A percentile compares a stretch with the other conserved stretches of the same genome.
Evolutionary conservation across 2,797 vertebrate genomes (phyloP).

Genomic region (Hippocampus kuda): DNA sequence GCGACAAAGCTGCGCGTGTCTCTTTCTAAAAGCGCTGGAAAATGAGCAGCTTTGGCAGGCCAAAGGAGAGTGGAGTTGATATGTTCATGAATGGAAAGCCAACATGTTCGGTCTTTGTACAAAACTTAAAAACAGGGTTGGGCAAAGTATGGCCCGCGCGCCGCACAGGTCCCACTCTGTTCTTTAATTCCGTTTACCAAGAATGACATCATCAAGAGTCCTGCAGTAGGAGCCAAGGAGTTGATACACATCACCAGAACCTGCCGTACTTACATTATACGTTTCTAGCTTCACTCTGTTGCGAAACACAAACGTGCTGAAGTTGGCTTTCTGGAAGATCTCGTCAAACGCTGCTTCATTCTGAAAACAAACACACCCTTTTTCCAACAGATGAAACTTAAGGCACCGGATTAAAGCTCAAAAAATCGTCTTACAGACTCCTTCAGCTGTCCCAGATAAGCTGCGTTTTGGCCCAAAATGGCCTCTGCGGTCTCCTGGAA

Average conservation of each 20-base stretch:
- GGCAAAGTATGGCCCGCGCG: too few relatives aligned
- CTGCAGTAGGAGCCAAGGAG: not conserved
- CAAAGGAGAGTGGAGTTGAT: not conserved
- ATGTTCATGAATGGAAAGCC: not conserved
- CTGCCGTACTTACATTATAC: conserved; percentile 81
- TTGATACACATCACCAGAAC: conserved; percentile 3
- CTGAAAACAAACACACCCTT: conserved; percentile 52
- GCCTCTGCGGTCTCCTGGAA: conserved; percentile 91
- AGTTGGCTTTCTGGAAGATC: conserved; percentile 87
- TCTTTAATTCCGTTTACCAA: too few relatives aligned
- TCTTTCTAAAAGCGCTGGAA: conserved; percentile 33
- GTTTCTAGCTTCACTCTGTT: conserved; percentile 91
- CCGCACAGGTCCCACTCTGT: too few relatives aligned
- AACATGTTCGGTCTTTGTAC: too few relatives aligned
- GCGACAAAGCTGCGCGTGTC: conserved; percentile 41
- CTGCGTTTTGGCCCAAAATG: conserved; percentile 83
- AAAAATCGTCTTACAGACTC: conserved; percentile 74
- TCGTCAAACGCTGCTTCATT: conserved; percentile 89
- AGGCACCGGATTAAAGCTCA: not conserved
- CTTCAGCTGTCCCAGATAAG: conserved; percentile 86
- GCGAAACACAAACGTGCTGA: conserved; percentile 80
- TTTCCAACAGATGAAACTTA: not conserved
- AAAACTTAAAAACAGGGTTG: too few relatives aligned
- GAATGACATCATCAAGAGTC: too few relatives aligned
- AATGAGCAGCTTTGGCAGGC: conserved; percentile 25